phyloP scores from a whole-genome alignment of 1,140 invertebrate genomes.

The Rhyacophila brunnea region DNA sequence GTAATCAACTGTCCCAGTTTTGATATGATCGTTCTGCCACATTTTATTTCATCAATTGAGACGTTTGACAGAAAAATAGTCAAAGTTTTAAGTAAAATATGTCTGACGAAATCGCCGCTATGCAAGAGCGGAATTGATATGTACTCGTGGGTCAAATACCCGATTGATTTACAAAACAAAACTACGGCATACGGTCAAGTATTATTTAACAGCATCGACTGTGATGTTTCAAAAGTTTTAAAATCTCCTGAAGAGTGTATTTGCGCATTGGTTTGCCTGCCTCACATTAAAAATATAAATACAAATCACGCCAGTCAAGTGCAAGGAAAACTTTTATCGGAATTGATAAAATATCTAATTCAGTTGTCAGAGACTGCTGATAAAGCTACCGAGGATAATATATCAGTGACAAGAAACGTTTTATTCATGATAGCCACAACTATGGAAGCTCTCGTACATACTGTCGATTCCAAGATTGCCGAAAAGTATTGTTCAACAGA shows the following conservation, averaged over 20 bases:
- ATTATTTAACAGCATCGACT: slow-evolving; percentile 40
- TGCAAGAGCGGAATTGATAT: slow-evolving; percentile 59
- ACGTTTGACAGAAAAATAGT: slow-evolving; percentile 57
- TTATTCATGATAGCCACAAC: slow-evolving; percentile 55
- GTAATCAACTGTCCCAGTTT: slow-evolving; percentile 67
- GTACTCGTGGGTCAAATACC: slow-evolving; percentile 64
- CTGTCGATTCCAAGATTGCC: slow-evolving; percentile 50
- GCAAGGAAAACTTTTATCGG: slow-evolving; percentile 40
- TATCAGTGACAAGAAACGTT: slow-evolving; percentile 38
- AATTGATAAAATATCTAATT: slow-evolving; percentile 30
- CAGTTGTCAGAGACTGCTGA: neutral
- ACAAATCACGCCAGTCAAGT: slow-evolving; percentile 40
- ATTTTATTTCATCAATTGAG: slow-evolving; percentile 63
- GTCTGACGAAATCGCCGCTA: slow-evolving; percentile 65
- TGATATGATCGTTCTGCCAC: slow-evolving; percentile 70
- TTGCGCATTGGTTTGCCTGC: slow-evolving; percentile 59
- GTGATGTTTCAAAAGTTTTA: slow-evolving; percentile 43
- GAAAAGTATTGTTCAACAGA: slow-evolving; percentile 48
- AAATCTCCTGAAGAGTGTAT: slow-evolving; percentile 51
- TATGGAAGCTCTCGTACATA: slow-evolving; percentile 59
- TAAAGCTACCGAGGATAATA: slow-evolving; percentile 19
- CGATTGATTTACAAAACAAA: slow-evolving; percentile 58
- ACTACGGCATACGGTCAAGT: slow-evolving; percentile 43
- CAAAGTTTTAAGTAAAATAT: slow-evolving; percentile 64
- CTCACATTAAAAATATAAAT: slow-evolving; percentile 58